Conservation (phyloP, 2,113 vertebrate species). For the Aspidoscelis tigris region DNA sequence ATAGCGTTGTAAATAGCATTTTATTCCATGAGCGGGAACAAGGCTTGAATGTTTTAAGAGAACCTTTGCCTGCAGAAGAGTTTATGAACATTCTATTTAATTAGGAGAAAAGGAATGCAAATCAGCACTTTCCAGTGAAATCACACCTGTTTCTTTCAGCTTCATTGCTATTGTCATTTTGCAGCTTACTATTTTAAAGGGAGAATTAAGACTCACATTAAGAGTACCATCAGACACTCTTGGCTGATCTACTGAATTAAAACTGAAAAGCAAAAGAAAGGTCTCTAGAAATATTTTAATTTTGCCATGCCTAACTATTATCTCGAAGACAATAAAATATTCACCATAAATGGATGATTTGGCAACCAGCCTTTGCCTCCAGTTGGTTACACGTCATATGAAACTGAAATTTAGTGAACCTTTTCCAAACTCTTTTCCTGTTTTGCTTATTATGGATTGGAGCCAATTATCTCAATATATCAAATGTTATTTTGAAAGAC, state of each 20-base stretch:
- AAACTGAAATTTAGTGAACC: slow-evolving; percentile 3
- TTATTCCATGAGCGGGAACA: no score
- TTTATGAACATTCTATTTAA: not conserved
- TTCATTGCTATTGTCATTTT: not conserved
- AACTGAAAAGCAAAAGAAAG: not conserved
- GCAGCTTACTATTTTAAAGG: not conserved
- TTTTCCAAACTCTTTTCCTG: slow-evolving; percentile 2
- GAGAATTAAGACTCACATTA: not conserved
- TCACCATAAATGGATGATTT: not conserved
- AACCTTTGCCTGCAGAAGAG: not conserved
- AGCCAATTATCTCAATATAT: not conserved
- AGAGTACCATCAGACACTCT: not conserved
- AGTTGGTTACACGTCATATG: not conserved
- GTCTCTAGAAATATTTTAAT: not conserved
- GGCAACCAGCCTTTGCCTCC: not conserved
- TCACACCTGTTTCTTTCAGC: not conserved
- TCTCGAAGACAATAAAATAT: not conserved
- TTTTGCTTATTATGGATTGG: slow-evolving; percentile 13
- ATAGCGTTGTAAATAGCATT: no score
- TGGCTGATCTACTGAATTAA: not conserved
- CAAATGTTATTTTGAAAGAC: not conserved
- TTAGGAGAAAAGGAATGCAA: not conserved
- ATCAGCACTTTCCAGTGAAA: not conserved
- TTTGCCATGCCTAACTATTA: not conserved
- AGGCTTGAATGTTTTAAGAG: not conserved